Evolutionary conservation across 2,888 invertebrate species (phyloP).

Genomic region (Carcina quercana): DNA sequence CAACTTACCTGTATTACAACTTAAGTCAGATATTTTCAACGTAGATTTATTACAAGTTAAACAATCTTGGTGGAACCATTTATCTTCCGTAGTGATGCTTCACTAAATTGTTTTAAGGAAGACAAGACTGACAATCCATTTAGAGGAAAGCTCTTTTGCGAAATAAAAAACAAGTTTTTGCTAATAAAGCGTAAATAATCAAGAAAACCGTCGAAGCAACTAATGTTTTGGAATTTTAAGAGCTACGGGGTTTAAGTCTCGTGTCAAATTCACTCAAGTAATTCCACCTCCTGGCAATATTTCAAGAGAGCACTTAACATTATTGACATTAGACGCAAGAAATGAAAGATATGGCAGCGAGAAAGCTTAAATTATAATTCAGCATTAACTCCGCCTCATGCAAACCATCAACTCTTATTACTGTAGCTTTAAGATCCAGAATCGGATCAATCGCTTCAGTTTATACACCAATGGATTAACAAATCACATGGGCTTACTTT

Average conservation of each 20-base stretch:
- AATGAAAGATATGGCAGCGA: slow-evolving; percentile 26
- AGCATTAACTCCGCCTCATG: slow-evolving; percentile 16
- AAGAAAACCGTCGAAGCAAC: slow-evolving; percentile 33
- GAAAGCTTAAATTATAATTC: slow-evolving; percentile 26
- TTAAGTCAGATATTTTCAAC: slow-evolving; percentile 25
- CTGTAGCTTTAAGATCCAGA: slow-evolving; percentile 14
- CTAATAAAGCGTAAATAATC: slow-evolving; percentile 52
- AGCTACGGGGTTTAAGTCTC: slow-evolving; percentile 28
- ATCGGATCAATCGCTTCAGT: slow-evolving; percentile 10
- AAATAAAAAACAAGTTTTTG: slow-evolving; percentile 42
- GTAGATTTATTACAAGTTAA: slow-evolving; percentile 48
- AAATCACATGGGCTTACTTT: slow-evolving; percentile 6
- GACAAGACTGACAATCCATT: slow-evolving; percentile 45
- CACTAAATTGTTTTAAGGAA: slow-evolving; percentile 49
- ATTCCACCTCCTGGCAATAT: slow-evolving; percentile 42
- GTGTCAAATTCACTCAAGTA: slow-evolving; percentile 24
- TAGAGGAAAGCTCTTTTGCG: slow-evolving; percentile 33
- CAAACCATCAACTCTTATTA: slow-evolving; percentile 20
- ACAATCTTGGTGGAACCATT: slow-evolving; percentile 38
- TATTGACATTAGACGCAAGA: slow-evolving; percentile 35
- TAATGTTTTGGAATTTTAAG: slow-evolving; percentile 33
- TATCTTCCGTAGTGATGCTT: slow-evolving; percentile 41
- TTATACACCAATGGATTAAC: slow-evolving; percentile 14
- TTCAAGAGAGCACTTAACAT: slow-evolving; percentile 55
- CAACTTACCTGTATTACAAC: slow-evolving; percentile 18